Evolutionary conservation across 2,888 invertebrate species (phyloP).

Genomic region (Eretmocerus hayati): DNA sequence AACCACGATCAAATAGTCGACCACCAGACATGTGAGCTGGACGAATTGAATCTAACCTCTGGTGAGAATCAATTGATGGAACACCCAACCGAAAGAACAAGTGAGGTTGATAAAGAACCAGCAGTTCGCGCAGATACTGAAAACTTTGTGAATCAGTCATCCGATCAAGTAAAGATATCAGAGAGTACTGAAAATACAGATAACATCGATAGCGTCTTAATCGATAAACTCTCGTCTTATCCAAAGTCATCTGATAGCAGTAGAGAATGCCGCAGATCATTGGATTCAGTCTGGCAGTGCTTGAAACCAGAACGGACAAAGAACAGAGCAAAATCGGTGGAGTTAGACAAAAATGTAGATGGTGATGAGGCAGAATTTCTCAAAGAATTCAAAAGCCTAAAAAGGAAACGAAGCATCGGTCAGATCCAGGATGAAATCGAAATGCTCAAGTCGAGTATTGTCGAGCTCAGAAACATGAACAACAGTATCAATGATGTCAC

Average conservation of each 20-base stretch:
- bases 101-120: too few relatives aligned
- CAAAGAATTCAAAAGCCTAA: slow-evolving; percentile 29
- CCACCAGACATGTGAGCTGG: too few relatives aligned
- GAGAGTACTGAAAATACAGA: too few relatives aligned
- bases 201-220: too few relatives aligned
- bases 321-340: slow-evolving; percentile 25
- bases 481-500: background rate
- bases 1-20: too few relatives aligned
- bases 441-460: slow-evolving; percentile 13
- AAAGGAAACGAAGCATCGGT: slow-evolving; percentile 25
- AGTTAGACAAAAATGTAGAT: slow-evolving; percentile 14
- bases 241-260: slow-evolving; percentile 2
- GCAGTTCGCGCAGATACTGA: too few relatives aligned
- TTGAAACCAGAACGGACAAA: slow-evolving; percentile 1
- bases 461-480: slow-evolving; percentile 7
- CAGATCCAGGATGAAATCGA: slow-evolving; percentile 21
- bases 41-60: too few relatives aligned
- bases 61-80: too few relatives aligned
- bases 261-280: slow-evolving; percentile 10
- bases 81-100: too few relatives aligned
- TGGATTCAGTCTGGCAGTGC: slow-evolving; percentile 8
- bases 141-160: too few relatives aligned
- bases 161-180: too few relatives aligned
- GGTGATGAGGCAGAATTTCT: slow-evolving; percentile 26
- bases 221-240: too few relatives aligned